phyloP scores from a whole-genome alignment of 2,113 vertebrate genomes.

The Thalassoma bifasciatum region DNA sequence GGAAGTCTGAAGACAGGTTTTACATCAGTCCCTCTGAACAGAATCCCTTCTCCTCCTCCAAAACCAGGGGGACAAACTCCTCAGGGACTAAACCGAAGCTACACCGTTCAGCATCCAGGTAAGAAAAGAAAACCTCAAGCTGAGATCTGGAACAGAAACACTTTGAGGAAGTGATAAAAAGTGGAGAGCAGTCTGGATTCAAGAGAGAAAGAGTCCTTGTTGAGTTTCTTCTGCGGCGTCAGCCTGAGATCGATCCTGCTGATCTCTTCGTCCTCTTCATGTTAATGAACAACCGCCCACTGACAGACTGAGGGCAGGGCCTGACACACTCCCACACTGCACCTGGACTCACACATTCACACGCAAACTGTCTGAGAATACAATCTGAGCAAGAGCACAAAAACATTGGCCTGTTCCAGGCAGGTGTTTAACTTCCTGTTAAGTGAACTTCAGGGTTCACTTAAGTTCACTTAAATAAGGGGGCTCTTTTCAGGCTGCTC shows the following conservation, averaged over 20 bases:
- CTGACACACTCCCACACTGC: conserved; percentile 45
- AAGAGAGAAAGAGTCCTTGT: background rate
- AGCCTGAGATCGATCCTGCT: conserved; percentile 39
- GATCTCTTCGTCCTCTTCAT: conserved; percentile 45
- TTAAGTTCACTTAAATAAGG: no score
- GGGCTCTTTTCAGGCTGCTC: no score
- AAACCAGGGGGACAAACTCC: conserved; percentile 13
- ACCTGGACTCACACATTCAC: conserved; percentile 15
- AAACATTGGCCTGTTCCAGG: no score
- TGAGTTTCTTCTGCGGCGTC: conserved; percentile 4
- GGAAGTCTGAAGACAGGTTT: background rate
- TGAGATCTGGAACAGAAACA: background rate
- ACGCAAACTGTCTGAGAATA: background rate
- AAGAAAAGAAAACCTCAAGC: background rate
- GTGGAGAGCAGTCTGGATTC: no score
- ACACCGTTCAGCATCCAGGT: conserved; percentile 13
- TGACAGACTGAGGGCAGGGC: conserved; percentile 40
- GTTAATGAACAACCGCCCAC: conserved; percentile 84
- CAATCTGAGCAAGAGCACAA: background rate
- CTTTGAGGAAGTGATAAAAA: background rate
- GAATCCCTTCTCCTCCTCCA: background rate
- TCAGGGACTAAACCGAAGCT: conserved; percentile 29
- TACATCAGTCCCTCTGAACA: background rate
- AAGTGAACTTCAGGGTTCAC: no score
- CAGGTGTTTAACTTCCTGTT: no score